Percentiles rank a stretch among this genome's conserved stretches.
These are phyloP conservation scores for Lepidurus apus DNA, from an alignment of 1,140 invertebrate species.

Conservation along the genomic window DNA sequence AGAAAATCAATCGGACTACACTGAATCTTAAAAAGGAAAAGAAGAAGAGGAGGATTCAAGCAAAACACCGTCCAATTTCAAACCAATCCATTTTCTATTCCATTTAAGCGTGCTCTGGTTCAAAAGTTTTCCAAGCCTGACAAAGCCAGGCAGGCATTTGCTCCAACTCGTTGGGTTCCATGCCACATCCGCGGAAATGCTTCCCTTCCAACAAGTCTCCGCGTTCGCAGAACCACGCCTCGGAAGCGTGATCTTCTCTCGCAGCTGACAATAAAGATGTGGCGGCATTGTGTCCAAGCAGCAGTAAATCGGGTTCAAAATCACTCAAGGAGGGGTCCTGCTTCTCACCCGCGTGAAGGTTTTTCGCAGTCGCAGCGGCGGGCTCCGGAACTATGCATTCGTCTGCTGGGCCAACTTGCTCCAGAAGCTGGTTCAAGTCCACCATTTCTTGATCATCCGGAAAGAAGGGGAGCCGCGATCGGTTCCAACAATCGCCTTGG, in stretches of 20 bases:
- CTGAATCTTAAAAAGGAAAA: not conserved
- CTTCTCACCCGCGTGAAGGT: not conserved
- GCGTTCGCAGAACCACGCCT: not conserved
- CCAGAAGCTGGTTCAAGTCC: not conserved
- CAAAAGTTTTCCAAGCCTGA: not conserved
- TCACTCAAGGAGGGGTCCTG: not conserved
- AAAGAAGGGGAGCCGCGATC: not conserved
- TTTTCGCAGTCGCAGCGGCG: not conserved
- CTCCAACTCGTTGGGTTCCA: not conserved
- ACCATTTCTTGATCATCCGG: not conserved
- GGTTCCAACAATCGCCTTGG: not conserved
- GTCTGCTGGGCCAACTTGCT: not conserved
- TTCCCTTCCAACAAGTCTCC: not conserved
- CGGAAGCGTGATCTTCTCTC: not conserved
- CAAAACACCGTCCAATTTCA: not conserved
- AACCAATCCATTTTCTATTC: not conserved
- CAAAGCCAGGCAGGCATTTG: conserved; percentile 1
- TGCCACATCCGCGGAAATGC: not conserved
- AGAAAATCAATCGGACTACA: not conserved
- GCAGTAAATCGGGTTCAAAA: not conserved
- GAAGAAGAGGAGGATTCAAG: not conserved
- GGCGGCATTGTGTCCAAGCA: not conserved
- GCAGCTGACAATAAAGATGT: not conserved
- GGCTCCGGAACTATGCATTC: not conserved
- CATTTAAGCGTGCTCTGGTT: not conserved